Conservation (phyloP, 1,140 invertebrate genomes). For the Drosophila ogumai region DNA sequence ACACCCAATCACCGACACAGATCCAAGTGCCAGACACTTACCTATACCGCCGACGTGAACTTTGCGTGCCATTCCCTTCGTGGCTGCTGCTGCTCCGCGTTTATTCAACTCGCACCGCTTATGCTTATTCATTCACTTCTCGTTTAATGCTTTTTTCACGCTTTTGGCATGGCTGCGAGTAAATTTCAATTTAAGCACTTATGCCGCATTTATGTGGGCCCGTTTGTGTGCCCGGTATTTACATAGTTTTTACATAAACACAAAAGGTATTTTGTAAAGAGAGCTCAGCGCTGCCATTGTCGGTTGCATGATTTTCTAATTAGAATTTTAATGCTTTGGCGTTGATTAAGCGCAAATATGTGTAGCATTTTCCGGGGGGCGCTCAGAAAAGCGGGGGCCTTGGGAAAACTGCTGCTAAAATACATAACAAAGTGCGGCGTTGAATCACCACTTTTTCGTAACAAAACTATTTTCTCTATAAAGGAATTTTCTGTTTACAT, state of each 20-base stretch:
- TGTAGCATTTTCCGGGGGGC: constrained; percentile 29
- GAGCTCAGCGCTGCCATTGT: constrained; percentile 1
- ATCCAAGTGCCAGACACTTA: background rate
- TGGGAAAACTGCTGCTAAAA: constrained; percentile 23
- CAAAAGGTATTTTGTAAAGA: constrained; percentile 54
- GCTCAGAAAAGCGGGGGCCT: background rate
- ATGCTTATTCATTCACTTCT: constrained; percentile 61
- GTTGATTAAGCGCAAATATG: constrained; percentile 48
- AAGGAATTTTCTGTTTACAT: constrained; percentile 12
- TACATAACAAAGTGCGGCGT: background rate
- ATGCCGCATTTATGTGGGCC: constrained; percentile 30
- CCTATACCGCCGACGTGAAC: constrained; percentile 3
- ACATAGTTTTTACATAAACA: constrained; percentile 61
- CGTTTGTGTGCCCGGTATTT: constrained; percentile 26
- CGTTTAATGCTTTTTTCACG: constrained; percentile 60
- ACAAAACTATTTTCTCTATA: background rate
- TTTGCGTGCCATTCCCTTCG: constrained; percentile 49
- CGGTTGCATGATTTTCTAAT: constrained; percentile 56
- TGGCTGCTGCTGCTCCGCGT: constrained; percentile 9
- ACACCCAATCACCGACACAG: constrained; percentile 6
- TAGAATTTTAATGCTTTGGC: constrained; percentile 57
- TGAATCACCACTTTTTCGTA: constrained; percentile 4
- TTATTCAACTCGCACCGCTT: constrained; percentile 39
- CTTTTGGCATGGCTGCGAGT: constrained; percentile 43
- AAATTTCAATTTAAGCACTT: constrained; percentile 45